Base-by-base conservation (phyloP, 1,140 invertebrate species). In the Bombus polaris region DNA sequence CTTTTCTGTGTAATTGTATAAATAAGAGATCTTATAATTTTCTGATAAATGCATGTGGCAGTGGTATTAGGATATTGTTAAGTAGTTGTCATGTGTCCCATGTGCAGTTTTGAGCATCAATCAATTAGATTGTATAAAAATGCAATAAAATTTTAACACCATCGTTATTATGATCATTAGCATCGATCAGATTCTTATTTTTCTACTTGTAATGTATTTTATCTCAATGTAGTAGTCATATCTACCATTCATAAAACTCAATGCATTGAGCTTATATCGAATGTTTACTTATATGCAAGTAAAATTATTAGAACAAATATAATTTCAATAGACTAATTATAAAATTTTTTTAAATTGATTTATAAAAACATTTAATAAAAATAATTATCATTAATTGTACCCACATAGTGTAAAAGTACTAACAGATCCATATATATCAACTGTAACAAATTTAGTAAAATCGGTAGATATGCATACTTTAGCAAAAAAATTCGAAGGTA, bases 391-490 rank as follows among this genome's bases (percentile, higher is more conserved):
- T 85, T 79, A 84, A 85, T 74, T 42, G 10, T 83, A 85, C n/a
- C 53, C 72, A 28, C 81, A 66, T 83, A 87, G 88, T 82, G 84
- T 92, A 39, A 94, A 94, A 35, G 92, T 94, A 42, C 91, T 94
- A 44, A 95, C 90, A 42, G 92, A 92, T 4, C 95, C 95, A 62
- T 95, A 91, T 72, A 91, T 93, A 42, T 95, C 94, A 22, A 94
- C 87, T 22, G 92, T 93, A 13, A 95, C 74, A 73, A 94, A 95
- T 85, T 94, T 95, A 32, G 88, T 88, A 81, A 95, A 95, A 87
- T 95, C 93, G 9, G 89, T 35, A 0, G 94, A 95, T 32, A 95
- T 91, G 73, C 89, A 94, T 79, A 95, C 78, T 72, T 94, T 95
- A 22, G 88, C 86, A 12, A 88, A 87, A 39, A 87, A 92, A n/a